phyloP scores from a whole-genome alignment of 1,140 invertebrate species.

The Lucilia sericata region DNA sequence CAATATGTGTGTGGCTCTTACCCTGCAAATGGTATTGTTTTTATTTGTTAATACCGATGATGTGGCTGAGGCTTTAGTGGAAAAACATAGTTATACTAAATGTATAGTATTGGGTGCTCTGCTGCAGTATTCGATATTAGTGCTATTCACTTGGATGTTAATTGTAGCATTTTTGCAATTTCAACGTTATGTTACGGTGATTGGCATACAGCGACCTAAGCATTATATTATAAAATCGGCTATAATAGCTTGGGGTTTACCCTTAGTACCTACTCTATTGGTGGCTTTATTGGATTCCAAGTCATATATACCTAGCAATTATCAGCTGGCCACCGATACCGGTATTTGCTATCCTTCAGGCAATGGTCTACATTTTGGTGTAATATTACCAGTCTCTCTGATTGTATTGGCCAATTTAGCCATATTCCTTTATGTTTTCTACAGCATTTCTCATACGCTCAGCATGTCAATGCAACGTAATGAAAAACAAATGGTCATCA shows the following conservation, averaged over 20 bases:
- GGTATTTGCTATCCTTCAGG: slow-evolving; percentile 73
- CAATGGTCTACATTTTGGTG: slow-evolving; percentile 69
- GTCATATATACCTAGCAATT: slow-evolving; percentile 69
- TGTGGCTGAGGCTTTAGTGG: slow-evolving; percentile 46
- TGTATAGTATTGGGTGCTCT: slow-evolving; percentile 70
- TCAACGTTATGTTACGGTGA: slow-evolving; percentile 72
- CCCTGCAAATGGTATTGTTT: slow-evolving; percentile 72
- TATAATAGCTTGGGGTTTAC: slow-evolving; percentile 70
- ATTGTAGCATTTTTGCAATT: slow-evolving; percentile 75
- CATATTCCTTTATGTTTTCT: slow-evolving; percentile 72
- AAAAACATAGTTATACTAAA: slow-evolving; percentile 48
- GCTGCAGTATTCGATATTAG: slow-evolving; percentile 74
- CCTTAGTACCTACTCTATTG: slow-evolving; percentile 69
- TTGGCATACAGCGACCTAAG: slow-evolving; percentile 69
- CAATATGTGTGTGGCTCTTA: slow-evolving; percentile 72
- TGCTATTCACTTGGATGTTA: slow-evolving; percentile 77
- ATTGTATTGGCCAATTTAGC: slow-evolving; percentile 71
- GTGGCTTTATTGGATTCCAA: slow-evolving; percentile 68
- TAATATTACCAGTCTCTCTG: slow-evolving; percentile 71
- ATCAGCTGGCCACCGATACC: slow-evolving; percentile 53
- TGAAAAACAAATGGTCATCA: slow-evolving; percentile 69
- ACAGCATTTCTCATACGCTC: slow-evolving; percentile 69
- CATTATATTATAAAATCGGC: slow-evolving; percentile 71
- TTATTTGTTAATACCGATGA: slow-evolving; percentile 70
- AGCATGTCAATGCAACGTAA: slow-evolving; percentile 67